Evolutionary conservation across 2,888 invertebrate genomes (phyloP).

Genomic region (Lasioglossum zephyrum): DNA sequence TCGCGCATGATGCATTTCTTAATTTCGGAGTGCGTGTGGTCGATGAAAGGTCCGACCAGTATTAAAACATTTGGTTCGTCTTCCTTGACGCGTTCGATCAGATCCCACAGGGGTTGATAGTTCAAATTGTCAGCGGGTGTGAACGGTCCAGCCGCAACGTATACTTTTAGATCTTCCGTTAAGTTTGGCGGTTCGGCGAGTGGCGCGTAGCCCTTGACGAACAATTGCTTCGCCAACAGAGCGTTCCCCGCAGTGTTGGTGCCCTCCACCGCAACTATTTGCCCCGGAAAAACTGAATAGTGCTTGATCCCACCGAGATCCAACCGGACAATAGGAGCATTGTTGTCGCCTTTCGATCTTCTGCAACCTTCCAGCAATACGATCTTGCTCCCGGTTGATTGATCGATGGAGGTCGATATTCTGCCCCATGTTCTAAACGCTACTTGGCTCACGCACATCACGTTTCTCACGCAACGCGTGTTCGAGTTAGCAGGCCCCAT

Average conservation of each 20-base stretch:
- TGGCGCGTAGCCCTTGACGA: constrained; percentile 85
- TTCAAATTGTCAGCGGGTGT: constrained; percentile 90
- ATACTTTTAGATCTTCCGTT: constrained; percentile 85
- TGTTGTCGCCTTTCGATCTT: constrained; percentile 87
- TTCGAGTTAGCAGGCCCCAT: constrained; percentile 41
- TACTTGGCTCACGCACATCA: constrained; percentile 80
- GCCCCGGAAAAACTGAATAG: constrained; percentile 92
- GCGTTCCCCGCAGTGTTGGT: constrained; percentile 89
- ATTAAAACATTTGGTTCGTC: constrained; percentile 92
- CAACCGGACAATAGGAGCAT: constrained; percentile 81
- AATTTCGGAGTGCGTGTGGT: constrained; percentile 88
- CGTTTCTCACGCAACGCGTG: constrained; percentile 69
- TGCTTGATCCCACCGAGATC: constrained; percentile 86
- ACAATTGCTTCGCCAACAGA: constrained; percentile 89
- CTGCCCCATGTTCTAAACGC: constrained; percentile 87
- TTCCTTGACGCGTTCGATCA: constrained; percentile 88
- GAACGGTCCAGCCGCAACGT: constrained; percentile 94
- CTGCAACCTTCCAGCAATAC: constrained; percentile 72
- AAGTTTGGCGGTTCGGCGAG: constrained; percentile 84
- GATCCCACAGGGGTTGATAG: constrained; percentile 93
- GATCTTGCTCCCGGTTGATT: constrained; percentile 44
- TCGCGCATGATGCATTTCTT: constrained; percentile 87
- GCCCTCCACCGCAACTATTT: constrained; percentile 91
- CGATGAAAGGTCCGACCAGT: constrained; percentile 94
- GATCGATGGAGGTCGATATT: constrained; percentile 32